Evolutionary conservation across 2,797 vertebrate genomes (phyloP).

Genomic region (Phalloptychus januarius): DNA sequence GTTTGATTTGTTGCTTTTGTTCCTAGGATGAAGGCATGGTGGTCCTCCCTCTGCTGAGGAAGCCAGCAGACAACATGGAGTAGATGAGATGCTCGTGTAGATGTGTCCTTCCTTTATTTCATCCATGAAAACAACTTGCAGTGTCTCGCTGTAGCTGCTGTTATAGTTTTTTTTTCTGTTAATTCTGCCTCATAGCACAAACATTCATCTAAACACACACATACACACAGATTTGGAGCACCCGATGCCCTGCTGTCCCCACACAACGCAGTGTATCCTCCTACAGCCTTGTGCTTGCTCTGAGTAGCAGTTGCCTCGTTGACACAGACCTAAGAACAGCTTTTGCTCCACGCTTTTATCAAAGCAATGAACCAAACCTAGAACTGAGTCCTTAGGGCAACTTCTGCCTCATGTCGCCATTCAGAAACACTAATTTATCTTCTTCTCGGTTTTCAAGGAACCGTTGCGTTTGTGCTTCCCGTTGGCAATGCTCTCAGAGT

Average conservation of each 20-base stretch:
- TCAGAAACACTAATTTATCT: slow-evolving; percentile 87
- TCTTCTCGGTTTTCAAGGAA: slow-evolving; percentile 93
- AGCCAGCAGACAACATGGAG: slow-evolving; percentile 38
- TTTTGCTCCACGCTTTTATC: slow-evolving; percentile 47
- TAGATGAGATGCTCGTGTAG: slow-evolving; percentile 32
- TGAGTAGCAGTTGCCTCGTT: slow-evolving; percentile 63
- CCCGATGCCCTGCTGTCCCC: slow-evolving; percentile 53
- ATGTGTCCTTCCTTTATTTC: slow-evolving; percentile 48
- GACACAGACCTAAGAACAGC: slow-evolving; percentile 62
- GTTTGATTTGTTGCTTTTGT: slow-evolving; percentile 43
- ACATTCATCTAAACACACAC: slow-evolving; percentile 40
- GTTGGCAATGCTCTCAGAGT: slow-evolving; percentile 89
- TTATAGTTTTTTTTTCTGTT: slow-evolving; percentile 48
- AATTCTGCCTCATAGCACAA: slow-evolving; percentile 62
- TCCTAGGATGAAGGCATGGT: slow-evolving; percentile 55
- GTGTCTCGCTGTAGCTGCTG: slow-evolving; percentile 58
- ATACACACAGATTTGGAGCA: slow-evolving; percentile 65
- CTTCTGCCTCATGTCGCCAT: slow-evolving; percentile 55
- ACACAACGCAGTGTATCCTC: slow-evolving; percentile 44
- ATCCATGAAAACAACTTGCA: slow-evolving; percentile 46
- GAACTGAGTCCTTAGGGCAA: slow-evolving; percentile 74
- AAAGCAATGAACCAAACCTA: slow-evolving; percentile 67
- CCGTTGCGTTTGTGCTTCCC: slow-evolving; percentile 94
- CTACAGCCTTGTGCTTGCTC: slow-evolving; percentile 42
- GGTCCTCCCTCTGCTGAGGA: slow-evolving; percentile 36